Conservation (phyloP, 2,797 vertebrate species). For the Sebastes reedi region DNA sequence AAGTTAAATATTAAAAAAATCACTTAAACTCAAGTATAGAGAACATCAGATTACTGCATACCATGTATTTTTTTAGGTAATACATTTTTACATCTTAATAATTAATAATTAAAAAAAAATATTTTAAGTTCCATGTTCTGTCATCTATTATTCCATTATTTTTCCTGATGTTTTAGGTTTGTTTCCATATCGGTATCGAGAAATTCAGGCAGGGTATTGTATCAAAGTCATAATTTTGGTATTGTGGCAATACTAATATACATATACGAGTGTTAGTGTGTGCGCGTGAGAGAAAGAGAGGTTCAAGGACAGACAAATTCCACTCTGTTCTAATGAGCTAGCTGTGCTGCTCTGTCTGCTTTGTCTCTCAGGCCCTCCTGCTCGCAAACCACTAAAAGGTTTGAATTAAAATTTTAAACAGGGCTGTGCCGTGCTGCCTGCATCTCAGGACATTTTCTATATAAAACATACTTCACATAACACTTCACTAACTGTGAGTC, state of each 20-base stretch:
- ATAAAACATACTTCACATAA: slow-evolving; percentile 63
- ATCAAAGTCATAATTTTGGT: not conserved
- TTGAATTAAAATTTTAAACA: slow-evolving; percentile 83
- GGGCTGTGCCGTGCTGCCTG: slow-evolving; percentile 47
- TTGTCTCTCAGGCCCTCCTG: slow-evolving; percentile 73
- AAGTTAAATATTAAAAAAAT: too few species aligned
- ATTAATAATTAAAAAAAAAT: too few species aligned
- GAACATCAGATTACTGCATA: too few species aligned
- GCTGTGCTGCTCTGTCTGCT: slow-evolving; percentile 51
- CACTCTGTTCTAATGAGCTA: slow-evolving; percentile 69
- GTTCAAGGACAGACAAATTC: slow-evolving; percentile 51
- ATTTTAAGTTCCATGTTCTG: too few species aligned
- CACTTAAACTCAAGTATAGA: too few species aligned
- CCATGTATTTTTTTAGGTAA: too few species aligned
- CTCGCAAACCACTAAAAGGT: slow-evolving; percentile 80
- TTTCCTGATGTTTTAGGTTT: too few species aligned
- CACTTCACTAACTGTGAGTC: slow-evolving; percentile 21
- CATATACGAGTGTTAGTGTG: not conserved
- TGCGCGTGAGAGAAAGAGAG: slow-evolving; percentile 2
- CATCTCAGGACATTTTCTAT: slow-evolving; percentile 69
- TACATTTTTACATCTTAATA: too few species aligned
- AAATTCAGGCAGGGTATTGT: not conserved
- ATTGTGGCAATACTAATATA: not conserved
- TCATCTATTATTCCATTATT: too few species aligned
- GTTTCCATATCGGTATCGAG: too few species aligned